Base-by-base conservation (phyloP, 2,888 invertebrate species). In the Formica aserva region DNA sequence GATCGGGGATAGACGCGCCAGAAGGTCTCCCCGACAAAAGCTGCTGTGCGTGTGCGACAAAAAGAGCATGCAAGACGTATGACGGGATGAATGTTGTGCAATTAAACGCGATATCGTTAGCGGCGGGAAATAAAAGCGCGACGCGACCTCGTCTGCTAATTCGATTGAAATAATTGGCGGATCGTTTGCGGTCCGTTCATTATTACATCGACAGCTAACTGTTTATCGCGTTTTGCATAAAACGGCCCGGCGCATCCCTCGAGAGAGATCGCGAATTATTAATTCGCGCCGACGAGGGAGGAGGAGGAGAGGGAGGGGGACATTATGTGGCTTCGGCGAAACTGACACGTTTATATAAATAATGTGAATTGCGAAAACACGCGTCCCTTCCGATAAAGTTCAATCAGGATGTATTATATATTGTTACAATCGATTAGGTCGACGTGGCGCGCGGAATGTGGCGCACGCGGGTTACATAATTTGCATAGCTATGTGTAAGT, bases 91-190 rank as follows among this genome's bases (percentile, higher is more conserved):
- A 71, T 60, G 60, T 48, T 71, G 71, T 15, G 45, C 26, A 48
- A 26, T 71, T 80, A 71, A 71, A 80, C 60, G 78, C 29, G 29
- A 22, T 35, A 60, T 78, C 41, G 69, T 69, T 69, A 69, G 29
- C 67, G 41, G 18, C 52, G 32, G 9, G 8, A 52, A n/a, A 52
- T 45, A 69, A 78, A 78, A 78, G 55, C 38, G n/a, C 67, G 11
- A 32, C 41, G n/a, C 41, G 55, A 38, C 1, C 52, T 1, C 22
- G 52, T 8, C 18, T 41, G 22, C 32, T n/a, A 35, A 71, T 57
- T 80, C 45, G 71, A 80, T 80, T 71, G 60, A 80, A 80, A 80
- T 71, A 80, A 80, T 71, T 71, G 45, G 45, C 60, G 45, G 78
- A 62, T 71, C 35, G 57, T 80, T 62, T 35, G 78, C 35, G 78